Conservation (phyloP, 2,113 vertebrate genomes). For the Aphyosemion australe region DNA sequence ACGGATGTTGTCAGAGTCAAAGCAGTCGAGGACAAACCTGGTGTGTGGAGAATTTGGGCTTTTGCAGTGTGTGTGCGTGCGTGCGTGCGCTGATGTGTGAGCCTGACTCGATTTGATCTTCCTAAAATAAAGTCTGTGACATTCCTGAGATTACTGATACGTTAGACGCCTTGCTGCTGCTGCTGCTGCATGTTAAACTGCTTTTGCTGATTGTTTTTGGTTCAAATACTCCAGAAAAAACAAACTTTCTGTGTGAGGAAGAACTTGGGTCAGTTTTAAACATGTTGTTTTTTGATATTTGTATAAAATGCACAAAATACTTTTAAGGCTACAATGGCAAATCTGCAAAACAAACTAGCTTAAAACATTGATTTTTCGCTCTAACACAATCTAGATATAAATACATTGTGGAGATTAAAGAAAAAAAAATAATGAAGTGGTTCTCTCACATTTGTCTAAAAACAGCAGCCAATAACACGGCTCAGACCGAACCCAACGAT, state of each 20-base stretch:
- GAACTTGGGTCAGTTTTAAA: neutral
- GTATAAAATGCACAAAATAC: slow-evolving; percentile 3
- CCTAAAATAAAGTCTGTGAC: slow-evolving; percentile 40
- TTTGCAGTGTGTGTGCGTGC: slow-evolving; percentile 15
- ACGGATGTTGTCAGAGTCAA: slow-evolving; percentile 25
- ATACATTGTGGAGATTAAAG: no score
- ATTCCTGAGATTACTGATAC: slow-evolving; percentile 57
- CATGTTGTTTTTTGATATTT: neutral
- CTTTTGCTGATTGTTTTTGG: slow-evolving; percentile 45
- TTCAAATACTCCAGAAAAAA: slow-evolving; percentile 31
- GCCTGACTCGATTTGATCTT: slow-evolving; percentile 21
- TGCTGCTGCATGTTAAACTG: slow-evolving; percentile 45
- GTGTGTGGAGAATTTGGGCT: slow-evolving; percentile 31
- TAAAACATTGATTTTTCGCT: no score
- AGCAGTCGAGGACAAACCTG: slow-evolving; percentile 51
- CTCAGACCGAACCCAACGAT: no score
- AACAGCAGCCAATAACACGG: no score
- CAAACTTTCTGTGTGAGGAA: neutral
- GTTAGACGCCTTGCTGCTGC: slow-evolving; percentile 26
- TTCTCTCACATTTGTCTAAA: no score
- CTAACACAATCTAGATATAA: no score
- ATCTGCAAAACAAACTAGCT: no score
- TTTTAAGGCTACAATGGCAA: neutral
- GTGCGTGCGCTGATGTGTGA: slow-evolving; percentile 7
- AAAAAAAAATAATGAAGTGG: no score